Evolutionary conservation across 1,140 invertebrate genomes (phyloP), one percentile per base, ranked within the genome.

Genomic region (Venustaconcha ellipsiformis): DNA sequence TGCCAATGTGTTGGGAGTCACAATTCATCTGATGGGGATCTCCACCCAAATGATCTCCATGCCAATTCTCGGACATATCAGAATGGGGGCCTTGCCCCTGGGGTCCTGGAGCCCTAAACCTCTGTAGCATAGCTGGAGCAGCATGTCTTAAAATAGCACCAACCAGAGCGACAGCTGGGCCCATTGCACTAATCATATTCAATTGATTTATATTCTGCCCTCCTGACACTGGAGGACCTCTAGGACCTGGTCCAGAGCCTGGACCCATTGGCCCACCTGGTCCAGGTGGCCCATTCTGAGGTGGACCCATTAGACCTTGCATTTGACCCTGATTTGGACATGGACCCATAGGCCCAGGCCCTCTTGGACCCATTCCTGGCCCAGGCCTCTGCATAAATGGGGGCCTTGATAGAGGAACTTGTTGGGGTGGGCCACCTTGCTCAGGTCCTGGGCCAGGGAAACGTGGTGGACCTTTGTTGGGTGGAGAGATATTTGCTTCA

Each of bases 91-190:
- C 48, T 48, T 56, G 70, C 30, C 78, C 70, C 30, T 76, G 67
- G 15, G 64, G 23, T 59, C 62, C 55, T 66, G 69, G 30, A 14
- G 70, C 78, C 15, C 76, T 48, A 15, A 68, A 73, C 17, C 57
- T 64, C 26, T 71, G 72, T 55, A 69, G 63, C 64, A 74, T 71
- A 48, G 66, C 65, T 57, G 71, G 78, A n/a, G 76, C 72, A 30
- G 75, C 78, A 60, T 78, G 77, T 56, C 75, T 63, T 20, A 82
- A 68, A 58, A 82, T 71, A 18, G 80, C 80, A n/a, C 80, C 80
- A 57, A 82, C 80, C 18, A 82, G 59, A 20, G 80, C 80, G 14
- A 78, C 78, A 17, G 80, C 80, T 64, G 78, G 80, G 60, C 77
- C 80, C 67, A 82, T 77, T 5, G 74, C 75, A 69, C 56, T 58